Evolutionary conservation across 2,888 invertebrate genomes (phyloP).

Genomic region (Shargacucullia verbasci): DNA sequence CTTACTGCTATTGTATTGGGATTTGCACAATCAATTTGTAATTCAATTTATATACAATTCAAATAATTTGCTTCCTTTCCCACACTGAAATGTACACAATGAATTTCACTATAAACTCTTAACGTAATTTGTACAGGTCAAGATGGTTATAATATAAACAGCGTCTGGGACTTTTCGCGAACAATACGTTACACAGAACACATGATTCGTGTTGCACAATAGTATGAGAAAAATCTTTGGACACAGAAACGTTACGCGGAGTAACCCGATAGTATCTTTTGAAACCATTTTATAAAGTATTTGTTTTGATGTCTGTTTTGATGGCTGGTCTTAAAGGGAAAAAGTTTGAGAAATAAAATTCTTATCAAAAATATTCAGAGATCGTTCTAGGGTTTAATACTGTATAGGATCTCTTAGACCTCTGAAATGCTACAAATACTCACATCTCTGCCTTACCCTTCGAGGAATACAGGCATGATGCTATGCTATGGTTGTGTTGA

Average conservation of each 20-base stretch:
- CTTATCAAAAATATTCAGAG: no score
- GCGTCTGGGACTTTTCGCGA: constrained; percentile 40
- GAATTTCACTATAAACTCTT: constrained; percentile 9
- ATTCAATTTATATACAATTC: background rate
- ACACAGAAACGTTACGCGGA: constrained; percentile 23
- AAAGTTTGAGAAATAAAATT: no score
- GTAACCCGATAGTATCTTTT: constrained; percentile 27
- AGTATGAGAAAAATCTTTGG: constrained; percentile 40
- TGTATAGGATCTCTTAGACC: no score
- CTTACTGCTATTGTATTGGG: no score
- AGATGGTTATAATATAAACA: constrained; percentile 16
- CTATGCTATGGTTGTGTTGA: no score
- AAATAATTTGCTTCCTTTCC: constrained; percentile 3
- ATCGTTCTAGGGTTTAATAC: no score
- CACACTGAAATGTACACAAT: background rate
- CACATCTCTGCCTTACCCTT: no score
- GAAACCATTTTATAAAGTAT: constrained; percentile 3
- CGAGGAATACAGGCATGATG: no score
- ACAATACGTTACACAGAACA: constrained; percentile 40
- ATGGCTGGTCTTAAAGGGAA: no score
- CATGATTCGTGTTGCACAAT: constrained; percentile 38
- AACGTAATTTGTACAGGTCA: constrained; percentile 34
- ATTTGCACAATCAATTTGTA: no score
- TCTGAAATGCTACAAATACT: no score
- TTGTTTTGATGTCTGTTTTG: no score